Conservation (phyloP, 2,888 invertebrate genomes). For the Stenodera caucasica region DNA sequence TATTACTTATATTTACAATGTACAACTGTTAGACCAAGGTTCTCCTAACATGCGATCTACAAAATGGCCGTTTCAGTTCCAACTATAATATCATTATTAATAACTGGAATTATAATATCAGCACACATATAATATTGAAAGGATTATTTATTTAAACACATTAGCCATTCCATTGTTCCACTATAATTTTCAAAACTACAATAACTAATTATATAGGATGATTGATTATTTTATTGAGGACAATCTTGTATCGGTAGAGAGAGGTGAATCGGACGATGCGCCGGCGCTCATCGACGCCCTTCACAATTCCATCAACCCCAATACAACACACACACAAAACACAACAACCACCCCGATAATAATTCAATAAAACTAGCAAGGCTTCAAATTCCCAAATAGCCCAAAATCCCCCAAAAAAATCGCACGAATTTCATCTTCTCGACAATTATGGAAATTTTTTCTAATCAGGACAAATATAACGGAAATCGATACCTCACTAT, state of each 20-base stretch:
- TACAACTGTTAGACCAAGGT: constrained; percentile 30
- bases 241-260: not conserved
- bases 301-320: not conserved
- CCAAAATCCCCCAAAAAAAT: no score
- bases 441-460: no score
- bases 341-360: not conserved
- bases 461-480: no score
- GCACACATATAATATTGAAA: constrained; percentile 38
- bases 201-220: not conserved
- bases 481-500: no score
- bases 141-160: constrained; percentile 48
- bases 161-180: constrained; percentile 41
- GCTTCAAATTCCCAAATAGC: no score
- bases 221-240: constrained; percentile 4
- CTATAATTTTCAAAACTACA: constrained; percentile 35
- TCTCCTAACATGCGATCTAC: constrained; percentile 44
- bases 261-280: not conserved
- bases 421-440: no score
- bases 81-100: constrained; percentile 41
- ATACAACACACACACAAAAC: not conserved
- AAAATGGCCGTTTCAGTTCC: constrained; percentile 46
- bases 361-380: no score
- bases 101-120: constrained; percentile 49
- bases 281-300: constrained; percentile 5
- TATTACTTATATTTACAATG: constrained; percentile 38